Percentiles rank a stretch among this genome's conserved stretches.
phyloP scores from a whole-genome alignment of 2,113 vertebrate species.

The Nannobrachium achirus region DNA sequence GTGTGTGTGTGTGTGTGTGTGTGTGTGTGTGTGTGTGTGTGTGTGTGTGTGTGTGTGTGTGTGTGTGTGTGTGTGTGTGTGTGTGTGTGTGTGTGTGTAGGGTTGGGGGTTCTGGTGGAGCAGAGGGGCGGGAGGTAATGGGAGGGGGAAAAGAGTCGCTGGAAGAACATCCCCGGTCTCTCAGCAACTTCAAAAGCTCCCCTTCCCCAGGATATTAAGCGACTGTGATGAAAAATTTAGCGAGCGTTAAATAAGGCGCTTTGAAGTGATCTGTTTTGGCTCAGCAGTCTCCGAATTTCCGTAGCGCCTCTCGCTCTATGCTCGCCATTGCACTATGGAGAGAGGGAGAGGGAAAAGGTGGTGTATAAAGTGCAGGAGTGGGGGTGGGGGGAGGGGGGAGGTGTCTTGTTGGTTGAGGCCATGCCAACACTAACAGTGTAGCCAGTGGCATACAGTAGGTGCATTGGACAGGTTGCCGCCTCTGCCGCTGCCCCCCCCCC shows the following conservation, averaged over 20 bases:
- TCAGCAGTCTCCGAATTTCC: slow-evolving; percentile 84
- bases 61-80: slow-evolving; percentile 34
- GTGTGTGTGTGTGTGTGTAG: slow-evolving; percentile 45
- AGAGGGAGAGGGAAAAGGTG: slow-evolving; percentile 12
- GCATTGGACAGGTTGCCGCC: not conserved
- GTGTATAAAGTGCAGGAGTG: slow-evolving; percentile 46
- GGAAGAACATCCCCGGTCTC: slow-evolving; percentile 82
- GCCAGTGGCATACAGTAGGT: slow-evolving; percentile 45
- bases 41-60: too few relatives aligned
- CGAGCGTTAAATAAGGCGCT: slow-evolving; percentile 86
- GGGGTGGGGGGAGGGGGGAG: slow-evolving; percentile 34
- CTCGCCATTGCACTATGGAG: slow-evolving; percentile 54
- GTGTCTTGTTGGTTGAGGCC: slow-evolving; percentile 57
- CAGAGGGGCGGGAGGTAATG: slow-evolving; percentile 64
- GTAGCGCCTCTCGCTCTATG: slow-evolving; percentile 78
- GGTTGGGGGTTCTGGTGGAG: slow-evolving; percentile 62
- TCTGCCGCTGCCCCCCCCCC: not conserved
- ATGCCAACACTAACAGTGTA: slow-evolving; percentile 55
- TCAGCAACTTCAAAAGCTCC: slow-evolving; percentile 85
- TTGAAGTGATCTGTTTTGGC: slow-evolving; percentile 88
- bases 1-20: not conserved
- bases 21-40: slow-evolving; percentile 30
- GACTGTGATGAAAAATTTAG: slow-evolving; percentile 89
- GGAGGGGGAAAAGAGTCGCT: slow-evolving; percentile 73
- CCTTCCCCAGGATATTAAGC: slow-evolving; percentile 87